Base-by-base conservation (phyloP, 2,888 invertebrate species). In the Drosophila hamatofila region DNA sequence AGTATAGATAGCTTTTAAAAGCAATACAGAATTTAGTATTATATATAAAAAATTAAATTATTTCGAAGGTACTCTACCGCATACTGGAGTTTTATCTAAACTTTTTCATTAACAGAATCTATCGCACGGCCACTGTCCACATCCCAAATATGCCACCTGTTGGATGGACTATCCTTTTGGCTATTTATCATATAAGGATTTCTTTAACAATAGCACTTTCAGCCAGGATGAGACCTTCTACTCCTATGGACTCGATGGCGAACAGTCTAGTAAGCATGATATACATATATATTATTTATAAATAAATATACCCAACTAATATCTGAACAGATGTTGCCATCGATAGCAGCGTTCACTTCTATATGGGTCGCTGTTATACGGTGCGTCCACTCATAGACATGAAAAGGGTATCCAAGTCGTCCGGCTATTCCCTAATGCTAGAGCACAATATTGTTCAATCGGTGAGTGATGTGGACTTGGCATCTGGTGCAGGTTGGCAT, bases 201-300 rank as follows among this genome's bases (percentile, higher is more conserved):
- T 96, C 44, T 95, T 96, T 93, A 91, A 94, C 0, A 94, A 95
- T 44, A 94, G 95, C 16, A 95, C 95, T 0, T 96, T 94, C 78
- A 92, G 92, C 0, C 87, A 93, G 4, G 76, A 91, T 0, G 96
- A 96, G 64, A 94, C 94, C 44, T 94, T 96, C 65, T 73, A 71
- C 21, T 46, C 42, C 39, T 94, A 93, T 72, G 95, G 94, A 0
- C 93, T 95, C n/a, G 93, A 94, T 73, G 93, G 93, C 1, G 83
- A 89, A 1, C 18, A 56, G 21, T 83, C 91, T 0, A 94, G 95
- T 95, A 90, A 93, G 94, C 3, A 37, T 16, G 44, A 42, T 23
- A 23, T 6, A 18, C 6, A 33, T 9, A n/a, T 18, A 30, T 14
- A 21, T 21, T 21, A 21, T 9, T 9, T 14, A 30, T 16, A 9